These are phyloP conservation scores for Heliconius himera DNA, from an alignment of 1,140 invertebrate species.

Conservation along the genomic window DNA sequence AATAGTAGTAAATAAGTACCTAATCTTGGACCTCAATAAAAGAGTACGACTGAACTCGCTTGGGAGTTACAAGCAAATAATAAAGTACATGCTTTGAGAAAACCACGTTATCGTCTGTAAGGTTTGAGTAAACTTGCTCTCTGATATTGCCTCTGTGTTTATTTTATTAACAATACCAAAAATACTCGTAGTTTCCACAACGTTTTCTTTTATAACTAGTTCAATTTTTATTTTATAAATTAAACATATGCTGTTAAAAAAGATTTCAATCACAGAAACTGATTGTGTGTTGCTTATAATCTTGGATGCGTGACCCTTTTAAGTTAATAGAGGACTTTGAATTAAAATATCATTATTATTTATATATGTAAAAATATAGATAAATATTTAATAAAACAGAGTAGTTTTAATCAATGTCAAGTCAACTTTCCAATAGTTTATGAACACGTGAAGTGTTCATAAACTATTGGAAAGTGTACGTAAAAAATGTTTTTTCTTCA, in stretches of 20 bases:
- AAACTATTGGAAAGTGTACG: neutral
- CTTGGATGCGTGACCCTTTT: too few species aligned
- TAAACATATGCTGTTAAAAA: too few species aligned
- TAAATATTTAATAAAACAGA: too few species aligned
- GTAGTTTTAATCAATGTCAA: too few species aligned
- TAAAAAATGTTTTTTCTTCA: neutral
- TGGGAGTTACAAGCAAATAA: neutral
- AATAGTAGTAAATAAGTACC: neutral
- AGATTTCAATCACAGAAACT: too few species aligned
- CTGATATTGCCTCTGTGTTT: slow-evolving; percentile 11
- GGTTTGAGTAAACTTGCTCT: slow-evolving; percentile 9
- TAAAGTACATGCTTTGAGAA: slow-evolving; percentile 7
- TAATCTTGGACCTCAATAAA: slow-evolving; percentile 4
- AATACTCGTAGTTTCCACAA: slow-evolving; percentile 1
- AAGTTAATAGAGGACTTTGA: too few species aligned
- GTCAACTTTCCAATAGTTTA: too few species aligned
- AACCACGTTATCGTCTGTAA: neutral
- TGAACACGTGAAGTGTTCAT: neutral
- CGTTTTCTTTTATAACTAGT: neutral
- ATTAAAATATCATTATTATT: too few species aligned
- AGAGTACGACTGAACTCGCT: neutral
- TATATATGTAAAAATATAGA: too few species aligned
- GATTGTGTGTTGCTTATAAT: too few species aligned
- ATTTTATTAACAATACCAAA: slow-evolving; percentile 14
- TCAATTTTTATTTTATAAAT: neutral